These are phyloP conservation scores for Muscicapa adusta DNA, from an alignment of 2,113 vertebrate species.

Conservation along the genomic window DNA sequence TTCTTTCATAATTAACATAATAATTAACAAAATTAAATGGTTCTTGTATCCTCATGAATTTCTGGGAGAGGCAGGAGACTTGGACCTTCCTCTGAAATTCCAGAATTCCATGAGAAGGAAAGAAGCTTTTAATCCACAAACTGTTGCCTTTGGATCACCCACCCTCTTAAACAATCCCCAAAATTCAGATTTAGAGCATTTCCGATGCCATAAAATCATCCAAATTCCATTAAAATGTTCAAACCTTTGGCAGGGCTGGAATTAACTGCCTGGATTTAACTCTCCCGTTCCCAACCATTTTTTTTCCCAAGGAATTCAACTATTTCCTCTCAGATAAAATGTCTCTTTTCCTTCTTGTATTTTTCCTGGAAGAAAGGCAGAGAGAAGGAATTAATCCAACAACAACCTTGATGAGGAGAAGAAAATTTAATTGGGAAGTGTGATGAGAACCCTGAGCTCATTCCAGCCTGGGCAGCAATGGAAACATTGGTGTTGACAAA, in stretches of 20 bases:
- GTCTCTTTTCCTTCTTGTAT: neutral
- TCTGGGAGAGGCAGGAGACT: rapidly evolving
- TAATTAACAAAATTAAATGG: too few relatives aligned
- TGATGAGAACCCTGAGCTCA: neutral
- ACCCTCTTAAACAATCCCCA: rapidly evolving
- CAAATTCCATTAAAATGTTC: neutral
- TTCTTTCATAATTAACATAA: neutral
- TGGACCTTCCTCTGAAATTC: neutral
- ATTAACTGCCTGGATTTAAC: neutral
- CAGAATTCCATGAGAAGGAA: neutral
- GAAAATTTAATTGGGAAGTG: conserved; percentile 22
- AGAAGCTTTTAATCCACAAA: neutral
- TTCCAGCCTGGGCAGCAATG: neutral
- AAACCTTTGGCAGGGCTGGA: neutral
- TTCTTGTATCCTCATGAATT: neutral
- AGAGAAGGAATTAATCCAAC: neutral
- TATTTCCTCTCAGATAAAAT: neutral
- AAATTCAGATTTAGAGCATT: neutral
- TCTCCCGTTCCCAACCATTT: neutral
- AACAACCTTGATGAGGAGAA: neutral
- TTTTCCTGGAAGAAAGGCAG: neutral
- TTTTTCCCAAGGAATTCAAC: neutral
- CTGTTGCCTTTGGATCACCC: rapidly evolving
- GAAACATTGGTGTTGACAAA: conserved; percentile 7
- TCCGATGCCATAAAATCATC: neutral